A percentile compares a stretch with the other conserved stretches of the same genome.
phyloP scores from a whole-genome alignment of 2,797 vertebrate genomes.

The Neopelma chrysocephalum region DNA sequence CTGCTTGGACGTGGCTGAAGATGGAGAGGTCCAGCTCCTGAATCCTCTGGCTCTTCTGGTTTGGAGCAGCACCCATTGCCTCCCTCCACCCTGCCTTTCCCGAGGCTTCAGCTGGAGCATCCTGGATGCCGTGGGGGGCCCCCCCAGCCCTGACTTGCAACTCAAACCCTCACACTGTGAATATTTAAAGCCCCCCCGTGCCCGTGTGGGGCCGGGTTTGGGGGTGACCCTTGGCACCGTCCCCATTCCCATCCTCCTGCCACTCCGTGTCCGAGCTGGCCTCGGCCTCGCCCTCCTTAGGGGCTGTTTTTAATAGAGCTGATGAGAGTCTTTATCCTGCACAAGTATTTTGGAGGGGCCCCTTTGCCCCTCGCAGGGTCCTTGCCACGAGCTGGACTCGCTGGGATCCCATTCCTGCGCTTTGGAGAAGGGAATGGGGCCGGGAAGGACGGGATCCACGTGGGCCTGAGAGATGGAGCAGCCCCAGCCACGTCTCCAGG shows the following conservation, averaged over 20 bases:
- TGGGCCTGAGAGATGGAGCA: background rate
- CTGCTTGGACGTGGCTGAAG: rapidly evolving
- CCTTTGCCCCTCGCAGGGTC: background rate
- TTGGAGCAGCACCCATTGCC: background rate
- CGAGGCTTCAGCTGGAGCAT: background rate
- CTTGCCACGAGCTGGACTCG: constrained; percentile 41
- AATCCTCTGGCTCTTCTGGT: background rate
- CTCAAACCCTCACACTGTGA: constrained; percentile 59
- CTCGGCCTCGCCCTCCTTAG: background rate
- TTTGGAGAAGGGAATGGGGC: constrained; percentile 5
- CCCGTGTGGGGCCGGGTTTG: background rate
- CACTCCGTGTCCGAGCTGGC: background rate
- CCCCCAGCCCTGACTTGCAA: background rate
- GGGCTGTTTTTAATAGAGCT: background rate
- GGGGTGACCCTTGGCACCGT: background rate
- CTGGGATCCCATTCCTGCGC: background rate
- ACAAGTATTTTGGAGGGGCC: background rate
- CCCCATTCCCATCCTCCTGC: background rate
- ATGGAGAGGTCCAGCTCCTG: background rate
- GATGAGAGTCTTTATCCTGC: constrained; percentile 6
- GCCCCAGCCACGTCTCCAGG: background rate
- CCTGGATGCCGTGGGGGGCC: background rate
- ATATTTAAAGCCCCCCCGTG: constrained; percentile 23
- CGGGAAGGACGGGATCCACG: background rate
- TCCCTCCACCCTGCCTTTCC: background rate